Conservation (phyloP, 2,113 vertebrate genomes). For the Semnornis frantzii region DNA sequence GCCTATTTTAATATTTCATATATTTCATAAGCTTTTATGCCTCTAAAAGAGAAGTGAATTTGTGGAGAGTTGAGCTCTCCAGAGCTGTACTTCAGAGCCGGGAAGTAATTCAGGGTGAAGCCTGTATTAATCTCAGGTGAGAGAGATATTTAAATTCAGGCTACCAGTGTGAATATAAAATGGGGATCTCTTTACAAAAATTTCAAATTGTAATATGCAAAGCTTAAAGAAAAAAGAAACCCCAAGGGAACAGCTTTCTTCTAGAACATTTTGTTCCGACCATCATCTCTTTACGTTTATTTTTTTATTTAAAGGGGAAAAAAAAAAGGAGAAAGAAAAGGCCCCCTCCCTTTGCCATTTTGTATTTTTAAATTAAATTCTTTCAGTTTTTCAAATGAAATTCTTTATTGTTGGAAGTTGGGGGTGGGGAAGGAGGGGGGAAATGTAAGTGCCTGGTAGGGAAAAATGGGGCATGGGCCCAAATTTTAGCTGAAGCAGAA, state of each 20-base stretch:
- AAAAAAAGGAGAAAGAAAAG: neutral
- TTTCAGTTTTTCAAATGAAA: conserved; percentile 67
- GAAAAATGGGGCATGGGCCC: neutral
- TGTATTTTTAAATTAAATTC: conserved; percentile 72
- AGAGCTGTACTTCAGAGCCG: conserved; percentile 76
- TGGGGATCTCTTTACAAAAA: conserved; percentile 73
- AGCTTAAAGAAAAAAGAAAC: conserved; percentile 69
- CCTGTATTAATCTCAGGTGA: conserved; percentile 77
- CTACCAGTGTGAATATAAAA: conserved; percentile 75
- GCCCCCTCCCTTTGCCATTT: conserved; percentile 65
- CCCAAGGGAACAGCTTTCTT: conserved; percentile 70
- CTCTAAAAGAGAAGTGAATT: conserved; percentile 77
- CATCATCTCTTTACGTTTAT: conserved; percentile 56
- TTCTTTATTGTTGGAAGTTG: conserved; percentile 23
- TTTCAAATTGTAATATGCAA: conserved; percentile 78
- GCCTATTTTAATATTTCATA: conserved; percentile 72
- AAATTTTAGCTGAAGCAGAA: neutral
- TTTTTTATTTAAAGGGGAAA: conserved; percentile 50
- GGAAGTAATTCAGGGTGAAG: conserved; percentile 78
- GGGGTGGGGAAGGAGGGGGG: neutral
- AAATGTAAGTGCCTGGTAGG: neutral
- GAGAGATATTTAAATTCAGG: conserved; percentile 75
- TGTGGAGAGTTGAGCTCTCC: conserved; percentile 73
- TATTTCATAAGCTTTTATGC: conserved; percentile 73
- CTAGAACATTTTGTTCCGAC: conserved; percentile 71